Evolutionary conservation across 2,888 invertebrate genomes (phyloP), one percentile per base, ranked within the genome.

Genomic region (Heliconius hortense): DNA sequence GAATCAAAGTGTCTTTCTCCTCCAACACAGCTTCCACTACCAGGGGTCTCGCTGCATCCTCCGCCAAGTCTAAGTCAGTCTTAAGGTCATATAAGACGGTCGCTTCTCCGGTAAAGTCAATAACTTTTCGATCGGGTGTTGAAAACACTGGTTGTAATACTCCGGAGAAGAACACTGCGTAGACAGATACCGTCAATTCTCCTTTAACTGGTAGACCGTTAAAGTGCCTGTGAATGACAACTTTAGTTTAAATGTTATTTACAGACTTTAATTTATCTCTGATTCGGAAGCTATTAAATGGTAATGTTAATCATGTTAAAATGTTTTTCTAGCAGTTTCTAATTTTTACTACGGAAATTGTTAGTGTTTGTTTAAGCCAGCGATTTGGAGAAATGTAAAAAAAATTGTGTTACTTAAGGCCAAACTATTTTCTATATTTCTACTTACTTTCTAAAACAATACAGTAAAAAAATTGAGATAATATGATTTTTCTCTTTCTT

Each of bases 191-290:
- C 0, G 97, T 97, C 0, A 97, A 96, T 86, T 97, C 97, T 15
- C 98, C 98, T 87, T 96, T 96, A 0, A 98, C 98, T 70, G 97
- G 96, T 83, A 97, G 96, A 0, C 98, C 98, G 85, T 97, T 97
- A 74, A 97, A 97, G 85, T 98, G 97, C 81, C 97, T 97, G 82
- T 48, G 81, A 80, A 72, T 66, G 75, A 79, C 28, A 59, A 48
- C 10, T 24, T 53, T 5, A 31, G 26, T 39, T 66, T 3, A 66
- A 28, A 31, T 21, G 21, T 63, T 31, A 63, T 18, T 13, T 13
- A 35, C 8, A 31, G 2, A 26, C 2, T 56, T 56, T n/a, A 59
- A n/a, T 10, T n/a, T 59, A 24, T 11, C 2, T 56, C 11, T n/a
- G 0, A 56, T 56, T 56, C n/a, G 18, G n/a, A 8, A 56, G 0